Evolutionary conservation across 1,140 invertebrate species (phyloP).

Genomic region (Ips nitidus): DNA sequence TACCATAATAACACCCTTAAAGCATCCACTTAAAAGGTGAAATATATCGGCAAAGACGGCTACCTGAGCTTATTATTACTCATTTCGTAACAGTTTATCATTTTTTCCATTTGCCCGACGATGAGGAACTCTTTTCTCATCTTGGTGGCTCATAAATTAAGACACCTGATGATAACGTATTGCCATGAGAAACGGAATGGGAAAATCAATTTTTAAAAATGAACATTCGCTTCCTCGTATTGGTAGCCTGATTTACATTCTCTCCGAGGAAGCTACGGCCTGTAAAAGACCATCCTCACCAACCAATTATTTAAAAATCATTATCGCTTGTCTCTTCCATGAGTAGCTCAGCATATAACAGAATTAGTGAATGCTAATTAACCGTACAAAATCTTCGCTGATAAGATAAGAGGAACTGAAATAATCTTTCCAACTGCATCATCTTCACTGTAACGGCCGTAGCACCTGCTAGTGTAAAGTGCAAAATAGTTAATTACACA

Average conservation of each 20-base stretch:
- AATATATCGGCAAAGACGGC: conserved; percentile 41
- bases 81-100: conserved; percentile 38
- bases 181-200: conserved; percentile 27
- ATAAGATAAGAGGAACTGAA: too few species aligned
- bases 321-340: too few species aligned
- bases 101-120: conserved; percentile 40
- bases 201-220: conserved; percentile 31
- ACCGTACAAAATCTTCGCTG: too few species aligned
- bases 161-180: conserved; percentile 27
- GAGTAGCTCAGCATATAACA: too few species aligned
- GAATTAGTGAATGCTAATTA: too few species aligned
- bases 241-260: background rate
- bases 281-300: too few species aligned
- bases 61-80: conserved; percentile 45
- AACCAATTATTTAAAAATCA: too few species aligned
- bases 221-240: conserved; percentile 9
- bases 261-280: too few species aligned
- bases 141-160: conserved; percentile 29
- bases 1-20: conserved; percentile 27
- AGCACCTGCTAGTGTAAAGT: conserved; percentile 1
- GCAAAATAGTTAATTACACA: conserved; percentile 31
- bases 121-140: conserved; percentile 23
- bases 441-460: background rate
- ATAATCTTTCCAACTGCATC: too few species aligned
- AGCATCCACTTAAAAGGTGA: conserved; percentile 37